Evolutionary conservation across 37 sponge, comb jelly and placozoan species (phyloP), one percentile per base, ranked within the genome.

Genomic region (Tethya wilhelma): DNA sequence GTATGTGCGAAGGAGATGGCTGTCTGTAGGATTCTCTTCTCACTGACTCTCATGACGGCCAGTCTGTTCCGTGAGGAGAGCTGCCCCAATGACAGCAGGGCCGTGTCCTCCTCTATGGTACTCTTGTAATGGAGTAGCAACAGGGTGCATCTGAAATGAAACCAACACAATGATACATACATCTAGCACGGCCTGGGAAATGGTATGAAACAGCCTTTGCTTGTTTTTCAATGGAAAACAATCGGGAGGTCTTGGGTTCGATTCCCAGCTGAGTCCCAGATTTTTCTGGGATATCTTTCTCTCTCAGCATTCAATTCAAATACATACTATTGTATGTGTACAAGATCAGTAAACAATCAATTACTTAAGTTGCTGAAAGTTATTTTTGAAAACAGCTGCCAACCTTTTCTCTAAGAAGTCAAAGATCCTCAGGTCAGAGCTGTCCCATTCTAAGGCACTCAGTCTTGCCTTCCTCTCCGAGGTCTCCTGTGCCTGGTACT

Each of bases 371-470:
- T 19, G 53, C 53, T 49, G 14, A 19, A 49, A 19, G 14, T 19
- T 49, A 49, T 49, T 49, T n/a, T 49, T 49, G 53, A 14, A 49
- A 14, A 14, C 53, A 49, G 53, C n/a, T n/a, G n/a, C n/a, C n/a
- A 5, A 69, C 93, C 93, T 84, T 38, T 79, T 83, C 30, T 73
- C 68, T 20, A 92, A 71, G 53, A 87, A 92, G 3, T 92, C 75
- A 4, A 87, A 57, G n/a, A 77, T 72, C 49, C 57, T 82, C 19
- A 70, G 0, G 38, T 91, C 92, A 4, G 28, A 28, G 5, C 22
- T 44, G 1, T 33, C 42, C 78, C 59, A 77, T 42, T 1, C 6
- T 3, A 59, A 43, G 29, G 67, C 41, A 19, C 20, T 29, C 20
- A 87, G 38, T 34, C 25, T 59, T 31, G 11, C 83, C 56, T 26